Evolutionary conservation across 2,113 vertebrate genomes (phyloP), one percentile per base, ranked within the genome.

Genomic region (Lichenostomus cassidix): DNA sequence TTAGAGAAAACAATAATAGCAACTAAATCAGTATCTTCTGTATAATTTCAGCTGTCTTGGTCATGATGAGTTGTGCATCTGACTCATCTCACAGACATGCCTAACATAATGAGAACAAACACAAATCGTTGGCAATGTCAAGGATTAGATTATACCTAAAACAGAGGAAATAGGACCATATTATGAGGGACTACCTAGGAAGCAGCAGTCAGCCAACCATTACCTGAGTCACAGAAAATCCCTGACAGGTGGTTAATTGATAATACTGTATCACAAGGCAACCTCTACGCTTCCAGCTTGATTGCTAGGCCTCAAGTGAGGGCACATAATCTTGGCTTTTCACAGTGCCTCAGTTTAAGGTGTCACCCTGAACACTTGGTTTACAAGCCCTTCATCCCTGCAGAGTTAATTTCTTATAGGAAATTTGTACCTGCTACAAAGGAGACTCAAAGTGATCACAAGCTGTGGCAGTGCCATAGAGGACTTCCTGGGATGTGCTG

Each of bases 191-290:
- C 75, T 86, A 78, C 71, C 79, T 68, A 75, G 83, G 92, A 96
- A 81, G 88, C 60, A 90, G 55, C 52, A 93, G 82, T 22, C 60
- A 91, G 82, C 33, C 55, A 90, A 69, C 20, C 50, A 19, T 55
- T 70, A 73, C 49, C 23, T 67, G 84, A 95, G 55, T 41, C 70
- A 83, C 55, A 88, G 82, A 88, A 97, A 94, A 87, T 70, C 93
- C 71, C 94, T 77, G 63, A 75, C 92, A 94, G 93, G 75, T 96
- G 93, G 71, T 62, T 96, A 97, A 96, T 92, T 96, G 90, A 91
- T 83, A 92, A 56, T 22, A 75, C 15, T 11, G 10, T 59, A 93
- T 46, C 68, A 70, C 2, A 1, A 77, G 60, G 39, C 47, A 46
- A 86, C 25, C 63, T 79, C 84, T 63, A 31, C 0, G 0, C 65